phyloP scores from a whole-genome alignment of 1,140 invertebrate species.

The Anthonomus grandis region DNA sequence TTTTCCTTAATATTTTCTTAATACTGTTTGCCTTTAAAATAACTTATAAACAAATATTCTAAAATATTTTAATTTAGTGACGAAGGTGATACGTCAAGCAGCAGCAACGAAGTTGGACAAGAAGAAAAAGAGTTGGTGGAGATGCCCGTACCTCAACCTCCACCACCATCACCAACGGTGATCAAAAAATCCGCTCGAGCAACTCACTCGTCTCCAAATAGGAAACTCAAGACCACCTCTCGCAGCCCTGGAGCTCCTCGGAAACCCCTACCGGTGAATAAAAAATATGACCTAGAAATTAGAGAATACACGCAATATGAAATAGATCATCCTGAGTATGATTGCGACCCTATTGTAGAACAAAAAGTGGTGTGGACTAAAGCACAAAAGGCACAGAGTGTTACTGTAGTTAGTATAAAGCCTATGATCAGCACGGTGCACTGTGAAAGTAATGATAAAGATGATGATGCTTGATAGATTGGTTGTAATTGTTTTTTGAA shows the following conservation, averaged over 20 bases:
- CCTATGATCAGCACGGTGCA: no score
- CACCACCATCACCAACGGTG: slow-evolving; percentile 52
- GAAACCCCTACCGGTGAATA: slow-evolving; percentile 42
- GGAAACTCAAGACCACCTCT: slow-evolving; percentile 28
- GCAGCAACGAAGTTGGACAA: slow-evolving; percentile 51
- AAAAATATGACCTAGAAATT: slow-evolving; percentile 24
- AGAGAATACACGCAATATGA: slow-evolving; percentile 24
- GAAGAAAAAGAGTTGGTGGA: slow-evolving; percentile 34
- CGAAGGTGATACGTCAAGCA: slow-evolving; percentile 72
- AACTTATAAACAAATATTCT: background rate
- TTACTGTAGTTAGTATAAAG: slow-evolving; percentile 5
- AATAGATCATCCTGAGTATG: slow-evolving; percentile 24
- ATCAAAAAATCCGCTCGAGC: slow-evolving; percentile 15
- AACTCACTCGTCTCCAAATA: slow-evolving; percentile 26
- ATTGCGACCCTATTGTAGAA: slow-evolving; percentile 6
- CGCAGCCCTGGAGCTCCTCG: slow-evolving; percentile 30
- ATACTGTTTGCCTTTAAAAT: background rate
- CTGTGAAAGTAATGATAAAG: no score
- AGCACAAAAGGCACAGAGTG: slow-evolving; percentile 12
- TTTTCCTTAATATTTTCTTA: no score
- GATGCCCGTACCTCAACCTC: slow-evolving; percentile 50
- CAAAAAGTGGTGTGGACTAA: slow-evolving; percentile 21
- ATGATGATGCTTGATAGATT: no score
- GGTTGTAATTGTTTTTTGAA: no score
- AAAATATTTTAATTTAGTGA: slow-evolving; percentile 54